Conservation (phyloP, 1,140 invertebrate genomes). For the Grapholita molesta region DNA sequence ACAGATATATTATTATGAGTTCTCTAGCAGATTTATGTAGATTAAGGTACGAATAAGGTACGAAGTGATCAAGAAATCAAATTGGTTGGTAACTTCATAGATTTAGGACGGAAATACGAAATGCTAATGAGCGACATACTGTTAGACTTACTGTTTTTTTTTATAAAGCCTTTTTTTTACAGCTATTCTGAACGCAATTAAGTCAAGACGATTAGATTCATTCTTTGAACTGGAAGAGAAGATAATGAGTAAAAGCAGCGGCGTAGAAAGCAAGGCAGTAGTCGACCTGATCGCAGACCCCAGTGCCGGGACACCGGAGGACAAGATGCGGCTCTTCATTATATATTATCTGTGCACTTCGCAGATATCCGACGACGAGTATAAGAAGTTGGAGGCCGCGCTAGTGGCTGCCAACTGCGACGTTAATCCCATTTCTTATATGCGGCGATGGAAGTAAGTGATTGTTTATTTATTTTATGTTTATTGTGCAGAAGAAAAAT, state of each 20-base stretch:
- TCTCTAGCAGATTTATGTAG: too few relatives aligned
- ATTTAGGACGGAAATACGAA: too few relatives aligned
- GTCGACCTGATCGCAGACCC: slow-evolving; percentile 91
- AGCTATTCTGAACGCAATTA: slow-evolving; percentile 94
- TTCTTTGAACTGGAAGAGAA: slow-evolving; percentile 99
- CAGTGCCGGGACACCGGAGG: slow-evolving; percentile 91
- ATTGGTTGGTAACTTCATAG: too few relatives aligned
- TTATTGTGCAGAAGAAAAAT: too few relatives aligned
- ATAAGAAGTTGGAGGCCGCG: slow-evolving; percentile 88
- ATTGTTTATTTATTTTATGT: too few relatives aligned
- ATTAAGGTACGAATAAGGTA: too few relatives aligned
- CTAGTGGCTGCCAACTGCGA: slow-evolving; percentile 92
- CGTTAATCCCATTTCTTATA: slow-evolving; percentile 88
- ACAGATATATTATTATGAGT: too few relatives aligned
- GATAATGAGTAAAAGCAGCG: slow-evolving; percentile 89
- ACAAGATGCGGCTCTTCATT: slow-evolving; percentile 96
- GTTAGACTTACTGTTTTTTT: too few relatives aligned
- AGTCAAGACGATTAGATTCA: slow-evolving; percentile 93
- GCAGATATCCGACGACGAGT: slow-evolving; percentile 89
- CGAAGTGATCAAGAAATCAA: too few relatives aligned
- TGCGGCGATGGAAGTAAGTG: slow-evolving; percentile 94
- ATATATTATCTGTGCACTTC: slow-evolving; percentile 94
- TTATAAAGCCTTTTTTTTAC: slow-evolving; percentile 31
- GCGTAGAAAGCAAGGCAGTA: slow-evolving; percentile 85
- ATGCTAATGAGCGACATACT: too few relatives aligned